A percentile compares a stretch with the other conserved stretches of the same genome.
These are phyloP conservation scores for Gymnarchus niloticus DNA, from an alignment of 2,113 vertebrate genomes.

Conservation along the genomic window DNA sequence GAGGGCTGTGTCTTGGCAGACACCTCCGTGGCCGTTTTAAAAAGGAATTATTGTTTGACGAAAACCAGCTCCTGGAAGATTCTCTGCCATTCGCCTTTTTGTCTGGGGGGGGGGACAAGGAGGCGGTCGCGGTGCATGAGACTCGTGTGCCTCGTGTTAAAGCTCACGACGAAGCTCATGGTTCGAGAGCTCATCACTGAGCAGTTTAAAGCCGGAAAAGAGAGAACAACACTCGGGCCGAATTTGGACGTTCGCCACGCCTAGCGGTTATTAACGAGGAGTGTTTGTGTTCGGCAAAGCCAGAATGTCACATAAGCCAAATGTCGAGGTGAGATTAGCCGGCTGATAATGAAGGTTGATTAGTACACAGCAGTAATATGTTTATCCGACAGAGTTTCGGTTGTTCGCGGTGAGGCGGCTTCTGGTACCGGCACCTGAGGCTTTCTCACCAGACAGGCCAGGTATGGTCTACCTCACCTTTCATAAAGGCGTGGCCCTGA, in stretches of 20 bases:
- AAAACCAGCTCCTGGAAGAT: neutral
- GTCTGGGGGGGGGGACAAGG: neutral
- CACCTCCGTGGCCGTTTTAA: constrained; percentile 41
- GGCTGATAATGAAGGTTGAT: constrained; percentile 16
- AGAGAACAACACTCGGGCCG: neutral
- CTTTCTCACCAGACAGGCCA: constrained; percentile 1
- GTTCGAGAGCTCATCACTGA: neutral
- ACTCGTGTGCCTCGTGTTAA: neutral
- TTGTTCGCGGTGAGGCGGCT: neutral
- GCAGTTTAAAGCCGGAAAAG: too few species aligned
- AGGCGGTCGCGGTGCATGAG: neutral
- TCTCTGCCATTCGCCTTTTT: neutral
- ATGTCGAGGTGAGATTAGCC: constrained; percentile 7
- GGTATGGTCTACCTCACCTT: neutral
- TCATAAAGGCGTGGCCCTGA: neutral
- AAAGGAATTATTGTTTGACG: neutral
- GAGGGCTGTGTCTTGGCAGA: constrained; percentile 51
- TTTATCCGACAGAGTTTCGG: neutral
- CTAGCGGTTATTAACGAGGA: neutral
- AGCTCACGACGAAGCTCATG: neutral
- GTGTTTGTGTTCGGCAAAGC: neutral
- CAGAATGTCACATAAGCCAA: neutral
- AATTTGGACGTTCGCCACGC: neutral
- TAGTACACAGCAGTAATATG: constrained; percentile 1
- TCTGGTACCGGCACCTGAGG: neutral